These are phyloP conservation scores for Buathra laborator DNA, from an alignment of 2,888 invertebrate genomes.

Conservation along the genomic window DNA sequence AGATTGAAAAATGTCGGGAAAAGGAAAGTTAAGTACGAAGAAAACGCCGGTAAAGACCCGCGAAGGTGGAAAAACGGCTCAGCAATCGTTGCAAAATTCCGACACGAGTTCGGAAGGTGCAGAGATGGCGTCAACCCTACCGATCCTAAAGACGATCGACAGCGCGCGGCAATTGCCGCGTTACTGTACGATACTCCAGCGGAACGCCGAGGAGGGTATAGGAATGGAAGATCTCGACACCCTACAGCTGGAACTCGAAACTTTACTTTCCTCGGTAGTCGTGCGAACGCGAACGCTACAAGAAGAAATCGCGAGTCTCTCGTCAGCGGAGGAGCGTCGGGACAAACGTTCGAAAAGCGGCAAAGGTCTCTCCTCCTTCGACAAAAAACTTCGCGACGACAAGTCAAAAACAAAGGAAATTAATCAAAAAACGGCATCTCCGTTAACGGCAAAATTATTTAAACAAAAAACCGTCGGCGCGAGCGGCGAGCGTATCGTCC, in stretches of 20 bases:
- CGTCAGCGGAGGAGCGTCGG: constrained; percentile 87
- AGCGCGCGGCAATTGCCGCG: constrained; percentile 89
- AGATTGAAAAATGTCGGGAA: constrained; percentile 80
- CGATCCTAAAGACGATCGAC: constrained; percentile 90
- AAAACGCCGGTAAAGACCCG: constrained; percentile 81
- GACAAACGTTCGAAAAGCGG: constrained; percentile 86
- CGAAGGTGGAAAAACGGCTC: constrained; percentile 79
- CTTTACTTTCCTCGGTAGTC: constrained; percentile 93
- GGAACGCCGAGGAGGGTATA: constrained; percentile 91
- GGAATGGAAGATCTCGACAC: constrained; percentile 95
- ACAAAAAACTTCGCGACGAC: constrained; percentile 81
- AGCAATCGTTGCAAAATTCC: constrained; percentile 73
- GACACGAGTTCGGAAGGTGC: constrained; percentile 80
- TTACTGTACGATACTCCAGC: constrained; percentile 87
- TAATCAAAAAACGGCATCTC: constrained; percentile 81
- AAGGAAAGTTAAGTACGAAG: constrained; percentile 83
- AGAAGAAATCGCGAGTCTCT: constrained; percentile 90
- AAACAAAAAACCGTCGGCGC: constrained; percentile 80
- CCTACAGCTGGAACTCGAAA: constrained; percentile 95
- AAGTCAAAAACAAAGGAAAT: constrained; percentile 80
- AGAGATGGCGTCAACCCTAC: constrained; percentile 84
- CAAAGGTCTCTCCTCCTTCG: constrained; percentile 80
- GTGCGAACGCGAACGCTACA: constrained; percentile 92
- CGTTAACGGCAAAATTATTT: constrained; percentile 80
- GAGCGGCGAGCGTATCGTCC: constrained; percentile 77